Evolutionary conservation across 37 sponge, comb jelly and placozoan species (phyloP), one percentile per base, ranked within the genome.

Genomic region (Crambe crambe): DNA sequence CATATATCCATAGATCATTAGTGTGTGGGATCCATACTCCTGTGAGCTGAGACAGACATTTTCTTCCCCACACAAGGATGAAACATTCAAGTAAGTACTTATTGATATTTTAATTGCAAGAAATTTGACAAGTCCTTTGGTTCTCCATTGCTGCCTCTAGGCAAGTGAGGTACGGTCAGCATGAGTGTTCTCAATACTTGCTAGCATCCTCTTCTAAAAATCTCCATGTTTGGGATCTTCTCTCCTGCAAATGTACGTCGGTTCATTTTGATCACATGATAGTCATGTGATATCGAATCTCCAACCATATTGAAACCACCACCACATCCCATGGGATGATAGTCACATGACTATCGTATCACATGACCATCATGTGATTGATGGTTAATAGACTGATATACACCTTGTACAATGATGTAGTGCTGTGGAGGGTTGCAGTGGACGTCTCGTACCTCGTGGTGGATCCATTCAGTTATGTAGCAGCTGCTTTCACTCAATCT

Each of bases 181-280:
- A 41, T 31, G 32, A 62, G 18, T 92, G 81, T 3, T 78, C 89
- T 47, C 89, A 92, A 9, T 84, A 76, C 81, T 73, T 92, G 1
- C 27, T 88, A 65, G 80, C 81, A 4, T 22, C 85, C 58, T 47
- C 89, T 43, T 18, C 57, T 12, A 56, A 26, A 44, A 80, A 88
- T 77, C 69, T 92, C 6, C 63, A 69, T 41, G 89, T 92, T 37
- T 92, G 92, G 92, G 58, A 92, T 60, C 72, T 92, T 21, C 81
- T 87, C 29, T 75, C 68, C 21, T 91, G 84, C 60, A 65, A 43
- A 72, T 60, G 92, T 91, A 62, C 10, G 51, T 68, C 18, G 4
- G 68, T 30, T 29, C n/a, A 9, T 30, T 8, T n/a, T 18, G 5
- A 18, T 29, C 15, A 18, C 15, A 29, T 30, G 27, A 29, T 18